These are phyloP conservation scores for Aurelia aurita complex sp. Pacific DNA, from an alignment of 30 jellyfish, hydroid and myxozoan genomes.

Conservation along the genomic window DNA sequence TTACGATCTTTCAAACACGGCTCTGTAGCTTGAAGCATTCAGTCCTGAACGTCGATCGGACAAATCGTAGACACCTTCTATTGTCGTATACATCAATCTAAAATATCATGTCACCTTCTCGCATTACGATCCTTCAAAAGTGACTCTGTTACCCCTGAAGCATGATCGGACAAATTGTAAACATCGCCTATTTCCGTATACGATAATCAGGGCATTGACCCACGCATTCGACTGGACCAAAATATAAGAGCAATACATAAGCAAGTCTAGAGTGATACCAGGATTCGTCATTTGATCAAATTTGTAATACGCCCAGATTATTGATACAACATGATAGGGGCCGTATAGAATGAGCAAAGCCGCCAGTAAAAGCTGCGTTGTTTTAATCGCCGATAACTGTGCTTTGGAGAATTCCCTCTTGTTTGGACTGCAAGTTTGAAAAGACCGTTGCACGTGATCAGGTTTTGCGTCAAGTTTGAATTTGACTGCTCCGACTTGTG, in stretches of 20 bases:
- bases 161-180: too few relatives aligned
- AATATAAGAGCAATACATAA: not conserved
- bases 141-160: too few relatives aligned
- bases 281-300: not conserved
- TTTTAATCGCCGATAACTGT: slow-evolving; percentile 12
- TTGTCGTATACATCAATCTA: too few relatives aligned
- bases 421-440: not conserved
- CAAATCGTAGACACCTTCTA: too few relatives aligned
- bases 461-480: not conserved
- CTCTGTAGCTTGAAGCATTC: too few relatives aligned
- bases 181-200: too few relatives aligned
- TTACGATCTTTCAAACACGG: too few relatives aligned
- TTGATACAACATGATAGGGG: slow-evolving; percentile 14
- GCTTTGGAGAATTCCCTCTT: not conserved
- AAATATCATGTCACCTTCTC: too few relatives aligned
- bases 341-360: slow-evolving; percentile 3
- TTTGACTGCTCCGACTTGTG: not conserved
- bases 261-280: not conserved
- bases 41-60: too few relatives aligned
- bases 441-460: not conserved
- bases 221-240: slow-evolving; percentile 25
- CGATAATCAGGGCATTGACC: slow-evolving; percentile 22
- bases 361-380: slow-evolving; percentile 1
- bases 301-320: not conserved
- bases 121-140: too few relatives aligned